Percentiles rank a stretch among this genome's conserved stretches.
Evolutionary conservation across 2,888 invertebrate species (phyloP).

Genomic region (Oegoconia quadripuncta): DNA sequence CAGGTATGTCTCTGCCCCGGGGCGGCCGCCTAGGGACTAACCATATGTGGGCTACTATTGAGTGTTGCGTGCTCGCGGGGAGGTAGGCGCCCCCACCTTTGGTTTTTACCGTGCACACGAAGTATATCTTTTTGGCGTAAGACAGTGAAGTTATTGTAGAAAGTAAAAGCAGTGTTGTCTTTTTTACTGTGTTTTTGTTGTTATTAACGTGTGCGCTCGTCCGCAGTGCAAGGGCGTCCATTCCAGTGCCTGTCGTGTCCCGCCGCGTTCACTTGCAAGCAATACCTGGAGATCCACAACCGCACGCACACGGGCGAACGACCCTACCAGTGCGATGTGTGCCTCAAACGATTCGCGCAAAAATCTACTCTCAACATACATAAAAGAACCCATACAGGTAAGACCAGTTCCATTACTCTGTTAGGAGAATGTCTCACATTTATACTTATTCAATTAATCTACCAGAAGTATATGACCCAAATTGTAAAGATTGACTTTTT

Average conservation of each 20-base stretch:
- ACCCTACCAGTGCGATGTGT: constrained; percentile 84
- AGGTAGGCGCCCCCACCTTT: constrained; percentile 10
- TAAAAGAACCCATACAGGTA: constrained; percentile 87
- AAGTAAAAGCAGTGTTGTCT: too few species aligned
- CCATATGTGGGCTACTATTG: constrained; percentile 47
- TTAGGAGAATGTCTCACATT: too few species aligned
- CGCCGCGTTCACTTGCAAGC: constrained; percentile 80
- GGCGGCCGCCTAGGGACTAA: constrained; percentile 31
- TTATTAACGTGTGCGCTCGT: constrained; percentile 31
- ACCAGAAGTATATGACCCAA: too few species aligned
- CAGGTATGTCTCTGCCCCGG: constrained; percentile 64
- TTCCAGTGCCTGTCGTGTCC: constrained; percentile 81
- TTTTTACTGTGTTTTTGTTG: too few species aligned
- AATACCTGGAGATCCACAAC: constrained; percentile 77
- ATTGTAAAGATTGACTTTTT: too few species aligned
- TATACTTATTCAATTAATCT: too few species aligned
- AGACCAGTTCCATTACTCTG: constrained; percentile 28
- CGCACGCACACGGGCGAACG: constrained; percentile 78
- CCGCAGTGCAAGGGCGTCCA: constrained; percentile 77
- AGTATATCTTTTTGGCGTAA: too few species aligned
- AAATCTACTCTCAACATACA: constrained; percentile 90
- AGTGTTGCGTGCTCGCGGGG: constrained; percentile 21
- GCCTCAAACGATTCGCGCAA: constrained; percentile 89
- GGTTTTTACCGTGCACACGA: background rate
- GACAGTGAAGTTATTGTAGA: too few species aligned